A percentile compares a stretch with the other conserved stretches of the same genome.
These are phyloP conservation scores for Drosophila ezoana DNA, from an alignment of 2,888 invertebrate genomes.

Conservation along the genomic window DNA sequence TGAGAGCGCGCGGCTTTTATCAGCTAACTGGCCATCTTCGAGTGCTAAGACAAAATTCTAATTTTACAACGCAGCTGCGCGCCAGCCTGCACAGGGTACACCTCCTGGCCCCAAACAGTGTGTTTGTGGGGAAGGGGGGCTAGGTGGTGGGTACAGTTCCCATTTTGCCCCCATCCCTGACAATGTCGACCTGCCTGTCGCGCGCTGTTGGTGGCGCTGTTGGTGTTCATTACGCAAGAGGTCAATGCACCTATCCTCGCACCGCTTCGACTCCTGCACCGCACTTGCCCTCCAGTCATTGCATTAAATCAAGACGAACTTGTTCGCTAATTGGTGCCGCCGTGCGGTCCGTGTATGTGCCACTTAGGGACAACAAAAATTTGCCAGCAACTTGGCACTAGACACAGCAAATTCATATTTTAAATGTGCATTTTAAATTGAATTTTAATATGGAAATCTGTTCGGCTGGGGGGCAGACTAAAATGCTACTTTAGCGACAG, in stretches of 20 bases:
- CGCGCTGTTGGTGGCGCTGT: conserved; percentile 77
- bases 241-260: conserved; percentile 70
- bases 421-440: conserved; percentile 6
- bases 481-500: background rate
- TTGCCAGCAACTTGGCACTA: conserved; percentile 2
- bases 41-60: conserved; percentile 66
- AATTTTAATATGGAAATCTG: conserved; percentile 7
- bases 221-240: conserved; percentile 81
- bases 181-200: conserved; percentile 68
- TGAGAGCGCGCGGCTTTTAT: conserved; percentile 41
- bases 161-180: conserved; percentile 20
- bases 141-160: background rate
- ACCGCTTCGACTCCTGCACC: conserved; percentile 23
- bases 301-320: conserved; percentile 71
- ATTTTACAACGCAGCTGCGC: conserved; percentile 80
- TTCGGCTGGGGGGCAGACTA: too few relatives aligned
- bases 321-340: conserved; percentile 66
- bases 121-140: too few relatives aligned
- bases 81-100: conserved; percentile 49
- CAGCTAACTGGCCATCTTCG: conserved; percentile 68
- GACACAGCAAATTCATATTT: conserved; percentile 10
- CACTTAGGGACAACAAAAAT: conserved; percentile 46
- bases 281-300: conserved; percentile 58
- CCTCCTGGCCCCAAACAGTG: conserved; percentile 25
- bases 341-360: conserved; percentile 39